Evolutionary conservation across 2,888 invertebrate species (phyloP).

Genomic region (Xanthorhoe spadicearia): DNA sequence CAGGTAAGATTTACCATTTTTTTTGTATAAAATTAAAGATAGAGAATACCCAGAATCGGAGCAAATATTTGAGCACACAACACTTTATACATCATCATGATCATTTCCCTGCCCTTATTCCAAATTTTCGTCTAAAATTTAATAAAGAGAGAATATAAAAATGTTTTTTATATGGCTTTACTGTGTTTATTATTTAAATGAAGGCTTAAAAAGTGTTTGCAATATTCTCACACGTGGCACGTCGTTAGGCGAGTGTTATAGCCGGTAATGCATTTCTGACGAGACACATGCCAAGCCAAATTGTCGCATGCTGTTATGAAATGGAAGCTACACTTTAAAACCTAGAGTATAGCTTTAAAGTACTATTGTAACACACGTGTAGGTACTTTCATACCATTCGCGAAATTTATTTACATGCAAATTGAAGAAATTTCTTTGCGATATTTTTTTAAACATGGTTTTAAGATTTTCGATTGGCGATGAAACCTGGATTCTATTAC

Average conservation of each 20-base stretch:
- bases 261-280: conserved; percentile 52
- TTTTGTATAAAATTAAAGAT: too few relatives aligned
- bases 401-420: too few relatives aligned
- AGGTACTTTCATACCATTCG: background rate
- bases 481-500: background rate
- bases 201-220: conserved; percentile 10
- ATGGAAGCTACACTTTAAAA: background rate
- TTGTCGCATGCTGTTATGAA: conserved; percentile 10
- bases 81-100: too few relatives aligned
- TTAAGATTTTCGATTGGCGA: background rate
- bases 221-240: conserved; percentile 17
- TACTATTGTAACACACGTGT: background rate
- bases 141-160: too few relatives aligned
- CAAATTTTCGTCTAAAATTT: too few relatives aligned
- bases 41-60: too few relatives aligned
- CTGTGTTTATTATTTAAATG: background rate
- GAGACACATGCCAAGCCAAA: conserved; percentile 31
- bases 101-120: too few relatives aligned
- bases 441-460: too few relatives aligned
- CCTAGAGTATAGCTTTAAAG: background rate
- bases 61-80: too few relatives aligned
- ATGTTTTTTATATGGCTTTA: background rate
- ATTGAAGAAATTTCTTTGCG: too few relatives aligned
- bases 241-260: conserved; percentile 40
- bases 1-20: too few relatives aligned